Evolutionary conservation across 2,797 vertebrate species (phyloP).

Genomic region (Pseudochirops corinnae): DNA sequence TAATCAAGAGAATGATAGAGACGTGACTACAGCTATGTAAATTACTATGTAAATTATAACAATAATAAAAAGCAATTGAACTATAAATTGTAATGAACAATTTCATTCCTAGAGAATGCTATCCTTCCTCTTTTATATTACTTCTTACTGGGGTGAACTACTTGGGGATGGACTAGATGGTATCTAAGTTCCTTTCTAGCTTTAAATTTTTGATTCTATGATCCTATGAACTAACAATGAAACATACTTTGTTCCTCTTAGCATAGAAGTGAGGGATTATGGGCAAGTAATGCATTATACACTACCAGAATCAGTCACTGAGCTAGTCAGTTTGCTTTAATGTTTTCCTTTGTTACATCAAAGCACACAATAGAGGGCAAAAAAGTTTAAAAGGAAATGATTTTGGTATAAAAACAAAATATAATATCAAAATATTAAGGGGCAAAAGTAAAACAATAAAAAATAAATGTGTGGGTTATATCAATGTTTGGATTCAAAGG

Average conservation of each 20-base stretch:
- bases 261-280: not conserved
- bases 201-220: not conserved
- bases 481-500: not conserved
- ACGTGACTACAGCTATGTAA: not conserved
- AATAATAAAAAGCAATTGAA: not conserved
- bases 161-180: not conserved
- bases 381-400: not conserved
- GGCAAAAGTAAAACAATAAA: not conserved
- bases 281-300: not conserved
- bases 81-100: not conserved
- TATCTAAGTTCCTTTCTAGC: not conserved
- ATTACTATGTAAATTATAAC: not conserved
- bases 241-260: not conserved
- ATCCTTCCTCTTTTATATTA: not conserved
- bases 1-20: not conserved
- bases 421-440: not conserved
- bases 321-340: not conserved
- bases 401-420: not conserved
- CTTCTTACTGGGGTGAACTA: not conserved
- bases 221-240: not conserved
- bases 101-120: not conserved
- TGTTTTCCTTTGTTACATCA: not conserved
- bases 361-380: not conserved
- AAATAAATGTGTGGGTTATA: not conserved
- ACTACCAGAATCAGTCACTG: not conserved